Evolutionary conservation across 2,113 vertebrate genomes (phyloP), one percentile per base, ranked within the genome.

Genomic region (Pterocles orientalis): DNA sequence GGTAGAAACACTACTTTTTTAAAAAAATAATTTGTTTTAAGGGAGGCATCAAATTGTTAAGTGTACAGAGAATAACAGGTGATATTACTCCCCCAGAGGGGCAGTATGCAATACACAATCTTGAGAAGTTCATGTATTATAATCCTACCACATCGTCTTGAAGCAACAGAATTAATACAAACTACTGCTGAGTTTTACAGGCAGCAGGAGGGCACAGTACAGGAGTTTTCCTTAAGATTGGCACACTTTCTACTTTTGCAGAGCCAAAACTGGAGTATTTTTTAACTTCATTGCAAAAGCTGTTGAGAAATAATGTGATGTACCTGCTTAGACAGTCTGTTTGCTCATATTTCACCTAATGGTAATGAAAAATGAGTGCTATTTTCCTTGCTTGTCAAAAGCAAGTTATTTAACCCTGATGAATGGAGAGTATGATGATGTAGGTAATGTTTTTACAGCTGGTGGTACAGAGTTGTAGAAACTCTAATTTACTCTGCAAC

Each of bases 301-400:
- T 26, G 36, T 45, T 95, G 82, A 58, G 73, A 83, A 93, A 93
- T 73, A 3, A 66, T 88, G 91, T 87, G 56, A 79, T 82, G 89
- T 85, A 93, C 78, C 85, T 93, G 57, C 61, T 65, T 39, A 51
- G 94, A 45, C 70, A 94, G 70, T 85, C 61, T 76, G 14, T 91
- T 87, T 87, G 73, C 73, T 87, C 7, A 1, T 72, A 51, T 90
- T 96, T 94, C 53, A 82, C 82, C 43, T 79, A 88, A 91, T n/a
- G 34, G 57, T 90, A 92, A 92, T 95, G 94, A 96, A 93, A 94
- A 93, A 96, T 79, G 85, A 90, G 18, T 69, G 70, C 48, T 92
- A 10, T 94, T 96, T 88, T 92, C 88, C 53, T 79, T 88, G 50
- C 85, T 61, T 97, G 94, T 94, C 94, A 91, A 89, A 68, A 65